phyloP scores from a whole-genome alignment of 2,797 vertebrate genomes.

The Thalassophryne amazonica region DNA sequence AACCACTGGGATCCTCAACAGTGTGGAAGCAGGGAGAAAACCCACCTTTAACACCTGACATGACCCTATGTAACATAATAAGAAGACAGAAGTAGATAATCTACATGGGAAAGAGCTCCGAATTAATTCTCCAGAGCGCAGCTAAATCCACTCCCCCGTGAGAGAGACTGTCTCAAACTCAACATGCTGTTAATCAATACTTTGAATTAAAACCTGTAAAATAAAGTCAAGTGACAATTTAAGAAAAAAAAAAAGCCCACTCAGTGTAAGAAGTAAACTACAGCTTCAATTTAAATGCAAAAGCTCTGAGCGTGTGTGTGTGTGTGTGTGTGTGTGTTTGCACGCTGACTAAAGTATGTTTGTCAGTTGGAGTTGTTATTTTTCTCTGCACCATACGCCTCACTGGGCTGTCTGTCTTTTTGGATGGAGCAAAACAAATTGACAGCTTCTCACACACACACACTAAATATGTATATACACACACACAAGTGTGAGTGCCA shows the following conservation, averaged over 20 bases:
- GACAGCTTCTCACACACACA: constrained; percentile 55
- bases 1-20: too few species aligned
- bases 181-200: constrained; percentile 43
- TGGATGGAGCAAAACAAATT: constrained; percentile 71
- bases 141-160: constrained; percentile 4
- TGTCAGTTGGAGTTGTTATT: constrained; percentile 73
- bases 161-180: constrained; percentile 30
- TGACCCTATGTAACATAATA: constrained; percentile 18
- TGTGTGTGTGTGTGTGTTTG: constrained; percentile 37
- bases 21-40: too few species aligned
- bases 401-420: constrained; percentile 72
- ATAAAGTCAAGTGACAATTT: constrained; percentile 35
- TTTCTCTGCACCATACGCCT: constrained; percentile 70
- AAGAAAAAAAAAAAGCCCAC: constrained; percentile 24
- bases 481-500: background rate
- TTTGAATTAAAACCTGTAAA: constrained; percentile 38
- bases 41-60: too few species aligned
- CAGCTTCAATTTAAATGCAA: constrained; percentile 60
- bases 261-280: constrained; percentile 41
- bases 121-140: constrained; percentile 22
- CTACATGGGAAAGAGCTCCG: constrained; percentile 33
- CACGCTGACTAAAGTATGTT: constrained; percentile 70
- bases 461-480: constrained; percentile 7
- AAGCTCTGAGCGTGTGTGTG: background rate
- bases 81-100: constrained; percentile 22